These are phyloP conservation scores for Brachirus orientalis DNA, from an alignment of 2,113 vertebrate species.

Conservation along the genomic window DNA sequence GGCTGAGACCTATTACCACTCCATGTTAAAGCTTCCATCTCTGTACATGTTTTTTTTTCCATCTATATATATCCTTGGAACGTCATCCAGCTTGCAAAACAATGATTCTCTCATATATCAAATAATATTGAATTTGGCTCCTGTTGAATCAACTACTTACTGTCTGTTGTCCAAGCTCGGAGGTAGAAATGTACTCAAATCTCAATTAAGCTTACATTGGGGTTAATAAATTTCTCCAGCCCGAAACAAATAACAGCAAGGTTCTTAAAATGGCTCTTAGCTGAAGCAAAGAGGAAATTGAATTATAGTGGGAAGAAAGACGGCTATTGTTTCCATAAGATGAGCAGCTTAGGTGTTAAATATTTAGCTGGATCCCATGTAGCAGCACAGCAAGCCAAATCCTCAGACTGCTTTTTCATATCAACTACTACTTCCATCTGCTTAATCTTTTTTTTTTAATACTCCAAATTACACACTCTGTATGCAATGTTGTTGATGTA, in stretches of 20 bases:
- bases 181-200: constrained; percentile 14
- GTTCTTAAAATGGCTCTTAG: constrained; percentile 50
- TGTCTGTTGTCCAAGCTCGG: not conserved
- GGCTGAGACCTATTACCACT: not conserved
- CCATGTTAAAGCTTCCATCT: constrained; percentile 18
- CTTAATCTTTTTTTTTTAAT: constrained; percentile 14
- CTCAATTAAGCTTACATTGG: constrained; percentile 30
- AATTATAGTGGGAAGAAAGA: constrained; percentile 52
- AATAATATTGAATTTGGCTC: constrained; percentile 20
- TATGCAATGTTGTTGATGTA: not conserved
- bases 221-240: constrained; percentile 39
- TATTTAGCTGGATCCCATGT: constrained; percentile 39
- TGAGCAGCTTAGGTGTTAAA: constrained; percentile 45
- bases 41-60: not conserved
- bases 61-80: not conserved
- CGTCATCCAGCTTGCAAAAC: constrained; percentile 3
- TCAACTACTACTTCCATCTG: constrained; percentile 39
- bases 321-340: constrained; percentile 50
- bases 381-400: constrained; percentile 23
- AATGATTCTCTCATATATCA: not conserved
- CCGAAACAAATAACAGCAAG: constrained; percentile 22
- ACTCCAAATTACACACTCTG: constrained; percentile 7
- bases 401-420: constrained; percentile 17
- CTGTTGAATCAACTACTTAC: not conserved
- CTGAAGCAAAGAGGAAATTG: constrained; percentile 47